Percentiles rank a stretch among this genome's conserved stretches.
Conservation (phyloP, 2,888 invertebrate genomes). For the Cephus pygmeus region DNA sequence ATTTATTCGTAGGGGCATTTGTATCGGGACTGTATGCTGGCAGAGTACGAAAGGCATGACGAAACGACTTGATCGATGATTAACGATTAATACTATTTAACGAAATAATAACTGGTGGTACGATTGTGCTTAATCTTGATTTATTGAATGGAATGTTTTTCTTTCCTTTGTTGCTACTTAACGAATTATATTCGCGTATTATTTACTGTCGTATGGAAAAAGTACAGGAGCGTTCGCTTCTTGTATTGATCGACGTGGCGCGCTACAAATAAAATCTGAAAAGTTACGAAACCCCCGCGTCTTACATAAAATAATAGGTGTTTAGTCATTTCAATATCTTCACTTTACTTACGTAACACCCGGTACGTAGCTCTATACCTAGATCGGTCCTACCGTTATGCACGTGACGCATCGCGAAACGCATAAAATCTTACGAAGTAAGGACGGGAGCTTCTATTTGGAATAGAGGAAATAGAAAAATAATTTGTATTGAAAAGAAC, state of each 20-base stretch:
- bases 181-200: not conserved
- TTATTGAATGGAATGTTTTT: too few species aligned
- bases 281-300: constrained; percentile 31
- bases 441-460: not conserved
- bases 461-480: not conserved
- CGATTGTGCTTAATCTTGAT: not conserved
- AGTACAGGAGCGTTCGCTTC: constrained; percentile 8
- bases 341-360: constrained; percentile 21
- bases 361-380: constrained; percentile 3
- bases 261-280: constrained; percentile 11
- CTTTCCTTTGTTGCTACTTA: not conserved
- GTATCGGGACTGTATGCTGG: not conserved
- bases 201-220: not conserved
- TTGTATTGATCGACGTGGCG: constrained; percentile 16
- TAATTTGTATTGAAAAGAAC: not conserved
- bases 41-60: not conserved
- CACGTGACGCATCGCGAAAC: not conserved
- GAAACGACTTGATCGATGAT: not conserved
- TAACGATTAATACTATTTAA: not conserved
- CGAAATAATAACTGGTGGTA: not conserved
- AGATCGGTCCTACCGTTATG: constrained; percentile 1
- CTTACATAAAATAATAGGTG: constrained; percentile 32
- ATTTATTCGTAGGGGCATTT: not conserved
- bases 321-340: constrained; percentile 22
- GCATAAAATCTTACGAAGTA: not conserved